Conservation (phyloP, 2,888 invertebrate species). For the Tachina lurida region DNA sequence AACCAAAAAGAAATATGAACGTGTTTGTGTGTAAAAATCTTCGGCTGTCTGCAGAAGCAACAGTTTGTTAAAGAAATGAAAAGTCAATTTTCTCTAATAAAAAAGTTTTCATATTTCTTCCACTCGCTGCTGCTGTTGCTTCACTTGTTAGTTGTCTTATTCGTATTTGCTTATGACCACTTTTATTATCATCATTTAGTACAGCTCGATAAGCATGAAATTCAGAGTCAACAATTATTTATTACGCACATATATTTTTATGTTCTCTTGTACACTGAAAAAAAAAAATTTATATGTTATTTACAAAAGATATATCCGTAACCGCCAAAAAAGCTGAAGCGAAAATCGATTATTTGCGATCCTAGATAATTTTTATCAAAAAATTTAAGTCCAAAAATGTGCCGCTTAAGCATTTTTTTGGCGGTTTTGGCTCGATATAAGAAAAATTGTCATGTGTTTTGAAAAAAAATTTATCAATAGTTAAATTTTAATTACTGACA, state of each 20-base stretch:
- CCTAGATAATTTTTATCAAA: too few species aligned
- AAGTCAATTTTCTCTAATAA: constrained; percentile 65
- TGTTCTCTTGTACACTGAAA: neutral
- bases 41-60: constrained; percentile 70
- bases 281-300: too few species aligned
- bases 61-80: constrained; percentile 73
- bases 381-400: too few species aligned
- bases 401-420: too few species aligned
- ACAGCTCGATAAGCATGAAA: constrained; percentile 74
- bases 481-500: too few species aligned
- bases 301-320: too few species aligned
- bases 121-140: neutral
- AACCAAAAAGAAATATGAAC: neutral
- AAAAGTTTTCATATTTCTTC: constrained; percentile 43
- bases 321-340: too few species aligned
- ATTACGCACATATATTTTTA: neutral
- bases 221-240: constrained; percentile 57
- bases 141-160: constrained; percentile 39
- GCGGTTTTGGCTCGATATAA: too few species aligned
- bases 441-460: too few species aligned
- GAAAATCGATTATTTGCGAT: too few species aligned
- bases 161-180: constrained; percentile 62
- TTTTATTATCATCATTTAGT: constrained; percentile 73
- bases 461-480: too few species aligned
- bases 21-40: too few species aligned